These are phyloP conservation scores for Rhipidura dahli DNA, from an alignment of 2,113 vertebrate species.

Conservation along the genomic window DNA sequence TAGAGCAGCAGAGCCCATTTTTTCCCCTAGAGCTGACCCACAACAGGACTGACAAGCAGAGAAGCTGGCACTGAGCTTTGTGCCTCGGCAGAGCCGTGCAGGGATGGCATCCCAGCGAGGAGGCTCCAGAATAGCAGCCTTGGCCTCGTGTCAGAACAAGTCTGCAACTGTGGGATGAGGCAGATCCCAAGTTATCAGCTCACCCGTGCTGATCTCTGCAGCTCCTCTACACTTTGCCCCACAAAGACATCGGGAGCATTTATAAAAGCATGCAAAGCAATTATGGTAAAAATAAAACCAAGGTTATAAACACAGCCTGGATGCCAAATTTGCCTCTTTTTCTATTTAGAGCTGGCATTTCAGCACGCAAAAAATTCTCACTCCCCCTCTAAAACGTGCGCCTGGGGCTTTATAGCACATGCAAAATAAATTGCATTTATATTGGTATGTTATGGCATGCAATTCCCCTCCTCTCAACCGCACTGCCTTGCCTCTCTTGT, in stretches of 20 bases:
- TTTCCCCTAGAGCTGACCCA: not conserved
- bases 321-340: not conserved
- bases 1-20: not conserved
- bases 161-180: not conserved
- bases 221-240: not conserved
- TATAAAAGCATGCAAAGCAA: not conserved
- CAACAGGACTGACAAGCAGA: not conserved
- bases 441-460: constrained; percentile 48
- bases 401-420: constrained; percentile 29
- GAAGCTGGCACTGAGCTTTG: not conserved
- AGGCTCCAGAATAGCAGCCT: not conserved
- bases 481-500: constrained; percentile 21
- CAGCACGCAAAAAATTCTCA: not conserved
- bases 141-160: not conserved
- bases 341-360: not conserved
- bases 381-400: not conserved
- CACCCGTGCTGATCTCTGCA: not conserved
- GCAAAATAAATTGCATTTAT: constrained; percentile 63
- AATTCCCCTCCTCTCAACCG: constrained; percentile 51
- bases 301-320: not conserved
- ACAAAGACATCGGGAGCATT: not conserved
- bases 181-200: not conserved
- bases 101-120: not conserved
- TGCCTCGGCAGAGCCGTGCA: fast-evolving
- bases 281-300: constrained; percentile 26